These are phyloP conservation scores for Zaprionus africanus DNA, from an alignment of 1,140 invertebrate genomes.

Conservation along the genomic window DNA sequence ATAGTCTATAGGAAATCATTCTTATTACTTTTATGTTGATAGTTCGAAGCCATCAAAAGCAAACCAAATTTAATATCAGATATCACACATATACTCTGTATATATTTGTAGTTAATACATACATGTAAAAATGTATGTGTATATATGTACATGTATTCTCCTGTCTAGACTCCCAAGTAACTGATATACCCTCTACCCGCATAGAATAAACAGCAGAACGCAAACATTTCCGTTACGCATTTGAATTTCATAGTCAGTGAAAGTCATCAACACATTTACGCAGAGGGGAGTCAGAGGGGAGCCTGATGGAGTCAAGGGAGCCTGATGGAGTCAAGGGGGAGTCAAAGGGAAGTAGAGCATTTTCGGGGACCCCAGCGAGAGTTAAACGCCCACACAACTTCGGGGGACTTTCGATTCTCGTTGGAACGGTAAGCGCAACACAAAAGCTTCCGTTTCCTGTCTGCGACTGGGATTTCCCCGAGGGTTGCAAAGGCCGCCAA, in stretches of 20 bases:
- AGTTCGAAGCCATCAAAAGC: too few relatives aligned
- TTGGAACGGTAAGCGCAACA: constrained; percentile 40
- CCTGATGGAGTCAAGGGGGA: too few relatives aligned
- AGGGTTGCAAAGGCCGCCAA: constrained; percentile 66
- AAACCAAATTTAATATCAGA: background rate
- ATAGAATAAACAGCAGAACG: constrained; percentile 31
- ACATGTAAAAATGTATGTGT: background rate
- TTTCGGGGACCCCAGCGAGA: constrained; percentile 35
- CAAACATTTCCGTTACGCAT: constrained; percentile 82
- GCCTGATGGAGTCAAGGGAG: background rate
- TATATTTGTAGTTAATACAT: background rate
- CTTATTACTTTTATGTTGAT: too few relatives aligned
- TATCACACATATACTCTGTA: background rate
- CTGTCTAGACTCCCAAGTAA: background rate
- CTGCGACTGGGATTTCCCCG: constrained; percentile 78
- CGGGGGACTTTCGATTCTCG: constrained; percentile 1
- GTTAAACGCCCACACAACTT: constrained; percentile 52
- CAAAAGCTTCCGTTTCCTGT: constrained; percentile 84
- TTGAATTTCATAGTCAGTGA: constrained; percentile 83
- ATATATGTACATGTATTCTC: background rate
- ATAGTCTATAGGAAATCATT: too few relatives aligned
- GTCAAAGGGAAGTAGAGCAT: too few relatives aligned
- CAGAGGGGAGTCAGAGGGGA: background rate
- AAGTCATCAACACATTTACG: constrained; percentile 77
- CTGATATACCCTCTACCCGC: background rate